A percentile compares a stretch with the other conserved stretches of the same genome.
Evolutionary conservation across 2,797 vertebrate species (phyloP).

Genomic region (Champsocephalus esox): DNA sequence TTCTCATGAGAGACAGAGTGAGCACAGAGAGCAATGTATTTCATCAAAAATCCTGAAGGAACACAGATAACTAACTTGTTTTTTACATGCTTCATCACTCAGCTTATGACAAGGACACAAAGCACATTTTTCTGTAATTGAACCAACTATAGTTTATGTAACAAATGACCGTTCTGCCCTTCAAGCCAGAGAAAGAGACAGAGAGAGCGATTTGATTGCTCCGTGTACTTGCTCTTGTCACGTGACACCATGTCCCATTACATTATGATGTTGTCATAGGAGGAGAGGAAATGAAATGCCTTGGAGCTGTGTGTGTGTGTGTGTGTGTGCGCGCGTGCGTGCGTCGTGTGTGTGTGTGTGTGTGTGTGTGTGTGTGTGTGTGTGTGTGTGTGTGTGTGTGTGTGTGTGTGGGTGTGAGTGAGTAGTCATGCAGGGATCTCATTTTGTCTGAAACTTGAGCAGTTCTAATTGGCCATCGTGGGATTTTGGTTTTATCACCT

Average conservation of each 20-base stretch:
- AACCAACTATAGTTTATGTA: conserved; percentile 76
- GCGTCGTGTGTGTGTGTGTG: conserved; percentile 1
- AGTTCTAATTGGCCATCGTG: conserved; percentile 29
- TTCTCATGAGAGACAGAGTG: neutral
- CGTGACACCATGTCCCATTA: conserved; percentile 80
- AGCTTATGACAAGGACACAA: conserved; percentile 72
- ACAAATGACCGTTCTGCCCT: conserved; percentile 77
- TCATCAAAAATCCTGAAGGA: conserved; percentile 44
- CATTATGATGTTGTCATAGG: conserved; percentile 82
- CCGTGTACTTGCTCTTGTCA: conserved; percentile 74
- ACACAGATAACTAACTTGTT: conserved; percentile 42
- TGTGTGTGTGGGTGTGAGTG: conserved; percentile 20
- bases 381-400: conserved; percentile 21
- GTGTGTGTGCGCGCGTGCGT: conserved; percentile 24
- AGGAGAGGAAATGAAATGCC: conserved; percentile 81
- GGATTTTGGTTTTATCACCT: conserved; percentile 14
- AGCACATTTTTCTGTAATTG: conserved; percentile 75
- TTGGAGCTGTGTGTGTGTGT: conserved; percentile 62
- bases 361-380: conserved; percentile 26
- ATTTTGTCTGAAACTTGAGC: conserved; percentile 7
- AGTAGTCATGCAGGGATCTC: conserved; percentile 19
- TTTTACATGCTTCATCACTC: conserved; percentile 58
- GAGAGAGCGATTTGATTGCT: conserved; percentile 72
- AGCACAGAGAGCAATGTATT: conserved; percentile 31
- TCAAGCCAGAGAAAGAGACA: conserved; percentile 61